A percentile compares a stretch with the other conserved stretches of the same genome.
These are phyloP conservation scores for Nothocercus nigrocapillus DNA, from an alignment of 2,113 vertebrate species.

Conservation along the genomic window DNA sequence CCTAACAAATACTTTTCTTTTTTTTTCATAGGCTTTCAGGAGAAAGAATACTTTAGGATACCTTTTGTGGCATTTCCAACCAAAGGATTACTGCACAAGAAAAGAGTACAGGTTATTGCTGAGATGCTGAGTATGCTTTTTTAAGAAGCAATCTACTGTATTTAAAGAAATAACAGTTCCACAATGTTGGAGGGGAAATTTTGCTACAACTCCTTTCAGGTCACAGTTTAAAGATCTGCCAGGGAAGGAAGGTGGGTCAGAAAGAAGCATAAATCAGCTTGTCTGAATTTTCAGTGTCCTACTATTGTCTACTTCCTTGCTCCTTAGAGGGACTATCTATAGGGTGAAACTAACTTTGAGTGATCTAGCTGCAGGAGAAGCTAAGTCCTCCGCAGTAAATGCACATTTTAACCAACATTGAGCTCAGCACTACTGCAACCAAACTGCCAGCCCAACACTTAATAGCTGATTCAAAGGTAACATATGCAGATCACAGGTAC, in stretches of 20 bases:
- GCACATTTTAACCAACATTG: background rate
- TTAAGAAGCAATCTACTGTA: background rate
- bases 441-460: background rate
- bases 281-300: background rate
- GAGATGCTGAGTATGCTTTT: background rate
- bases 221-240: background rate
- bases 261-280: background rate
- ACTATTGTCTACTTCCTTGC: background rate
- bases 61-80: background rate
- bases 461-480: background rate
- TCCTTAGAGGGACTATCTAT: background rate
- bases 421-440: background rate
- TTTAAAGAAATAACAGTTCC: background rate
- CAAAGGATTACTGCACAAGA: background rate
- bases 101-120: background rate
- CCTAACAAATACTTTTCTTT: background rate
- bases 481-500: background rate
- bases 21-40: background rate
- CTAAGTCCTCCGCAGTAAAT: background rate
- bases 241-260: background rate
- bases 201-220: background rate
- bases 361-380: background rate
- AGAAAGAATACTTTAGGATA: background rate
- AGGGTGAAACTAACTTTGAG: background rate
- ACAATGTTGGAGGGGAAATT: background rate